Conservation (phyloP, 2,888 invertebrate genomes). For the Protodeltote pygarga region DNA sequence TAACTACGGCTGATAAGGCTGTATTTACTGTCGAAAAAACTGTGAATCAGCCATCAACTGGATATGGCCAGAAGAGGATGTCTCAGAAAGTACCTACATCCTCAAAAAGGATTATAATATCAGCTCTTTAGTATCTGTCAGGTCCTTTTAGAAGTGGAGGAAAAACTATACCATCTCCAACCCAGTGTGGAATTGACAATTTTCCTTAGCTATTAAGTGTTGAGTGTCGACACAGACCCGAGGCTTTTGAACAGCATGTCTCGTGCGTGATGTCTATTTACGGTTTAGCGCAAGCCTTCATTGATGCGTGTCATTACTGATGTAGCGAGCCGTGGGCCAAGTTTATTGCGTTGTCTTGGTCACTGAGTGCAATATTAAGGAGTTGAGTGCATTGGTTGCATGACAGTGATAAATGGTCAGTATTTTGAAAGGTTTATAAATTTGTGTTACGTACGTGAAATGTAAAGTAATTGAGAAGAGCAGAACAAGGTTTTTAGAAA, state of each 20-base stretch:
- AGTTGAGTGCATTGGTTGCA: slow-evolving; percentile 3
- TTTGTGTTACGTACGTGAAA: no score
- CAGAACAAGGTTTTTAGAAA: not conserved
- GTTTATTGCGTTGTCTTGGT: slow-evolving; percentile 27
- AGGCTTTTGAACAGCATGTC: slow-evolving; percentile 3
- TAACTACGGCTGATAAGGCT: no score
- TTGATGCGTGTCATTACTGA: slow-evolving; percentile 35
- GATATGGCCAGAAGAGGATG: no score
- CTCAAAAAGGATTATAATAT: no score
- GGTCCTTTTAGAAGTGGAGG: no score
- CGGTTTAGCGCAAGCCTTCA: slow-evolving; percentile 22
- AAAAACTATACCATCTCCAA: no score
- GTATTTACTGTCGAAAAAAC: no score
- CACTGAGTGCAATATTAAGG: slow-evolving; percentile 29
- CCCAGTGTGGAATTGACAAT: no score
- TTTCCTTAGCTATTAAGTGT: not conserved
- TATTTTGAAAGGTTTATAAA: slow-evolving; percentile 1
- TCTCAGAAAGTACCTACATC: no score
- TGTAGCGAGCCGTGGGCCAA: slow-evolving; percentile 23
- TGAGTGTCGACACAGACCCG: slow-evolving; percentile 7
- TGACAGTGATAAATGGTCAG: slow-evolving; percentile 1
- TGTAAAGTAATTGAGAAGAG: not conserved
- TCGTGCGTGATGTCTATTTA: slow-evolving; percentile 5
- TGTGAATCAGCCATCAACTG: no score
- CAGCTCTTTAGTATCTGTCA: no score